phyloP scores from a whole-genome alignment of 2,888 invertebrate species.

The Xylophagus ater region DNA sequence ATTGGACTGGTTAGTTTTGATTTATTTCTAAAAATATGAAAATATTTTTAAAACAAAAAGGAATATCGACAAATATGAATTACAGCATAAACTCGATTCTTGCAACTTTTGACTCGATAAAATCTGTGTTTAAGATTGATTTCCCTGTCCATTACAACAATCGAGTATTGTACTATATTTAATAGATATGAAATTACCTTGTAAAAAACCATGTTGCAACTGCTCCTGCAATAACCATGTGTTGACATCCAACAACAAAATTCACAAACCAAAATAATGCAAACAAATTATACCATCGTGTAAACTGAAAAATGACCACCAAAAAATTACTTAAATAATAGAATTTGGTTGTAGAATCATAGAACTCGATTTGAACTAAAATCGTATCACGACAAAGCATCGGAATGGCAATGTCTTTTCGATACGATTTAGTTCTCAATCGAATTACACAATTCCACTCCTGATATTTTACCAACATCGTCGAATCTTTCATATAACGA shows the following conservation, averaged over 20 bases:
- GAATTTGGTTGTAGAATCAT: too few relatives aligned
- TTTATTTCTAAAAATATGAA: conserved; percentile 41
- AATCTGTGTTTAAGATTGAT: too few relatives aligned
- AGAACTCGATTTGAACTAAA: too few relatives aligned
- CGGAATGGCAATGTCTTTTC: too few relatives aligned
- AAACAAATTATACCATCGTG: conserved; percentile 44
- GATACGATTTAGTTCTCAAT: too few relatives aligned
- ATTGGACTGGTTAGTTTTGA: conserved; percentile 39
- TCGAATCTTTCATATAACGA: conserved; percentile 19
- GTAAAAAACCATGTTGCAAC: conserved; percentile 57
- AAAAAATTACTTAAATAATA: conserved; percentile 1
- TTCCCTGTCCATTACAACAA: too few relatives aligned
- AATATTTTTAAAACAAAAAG: too few relatives aligned
- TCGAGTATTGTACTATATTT: too few relatives aligned
- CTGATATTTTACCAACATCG: conserved; percentile 17
- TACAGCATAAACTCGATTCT: background rate
- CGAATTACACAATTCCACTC: too few relatives aligned
- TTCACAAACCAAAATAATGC: conserved; percentile 54
- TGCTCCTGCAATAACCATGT: conserved; percentile 54
- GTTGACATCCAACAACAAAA: conserved; percentile 55
- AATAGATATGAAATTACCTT: conserved; percentile 36
- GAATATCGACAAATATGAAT: too few relatives aligned
- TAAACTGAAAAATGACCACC: conserved; percentile 23
- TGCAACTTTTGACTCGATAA: too few relatives aligned
- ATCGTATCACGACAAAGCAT: too few relatives aligned